These are phyloP conservation scores for Melinaea marsaeus DNA, from an alignment of 2,888 invertebrate species.

Conservation along the genomic window DNA sequence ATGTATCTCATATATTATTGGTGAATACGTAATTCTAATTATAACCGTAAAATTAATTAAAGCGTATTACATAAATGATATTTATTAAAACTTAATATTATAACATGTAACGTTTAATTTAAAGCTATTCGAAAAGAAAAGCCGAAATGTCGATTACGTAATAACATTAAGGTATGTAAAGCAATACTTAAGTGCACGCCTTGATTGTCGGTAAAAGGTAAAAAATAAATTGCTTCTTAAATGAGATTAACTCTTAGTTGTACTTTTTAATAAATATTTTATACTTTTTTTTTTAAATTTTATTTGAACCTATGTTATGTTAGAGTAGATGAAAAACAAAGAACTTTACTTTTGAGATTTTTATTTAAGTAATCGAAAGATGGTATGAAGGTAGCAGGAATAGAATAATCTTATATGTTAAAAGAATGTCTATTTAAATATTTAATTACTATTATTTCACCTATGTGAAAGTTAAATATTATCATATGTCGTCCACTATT, in stretches of 20 bases:
- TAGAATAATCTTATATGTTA: too few relatives aligned
- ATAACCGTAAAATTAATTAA: background rate
- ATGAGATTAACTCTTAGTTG: background rate
- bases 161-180: conserved; percentile 17
- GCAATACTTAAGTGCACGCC: conserved; percentile 22
- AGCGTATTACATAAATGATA: background rate
- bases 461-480: too few relatives aligned
- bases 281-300: too few relatives aligned
- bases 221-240: background rate
- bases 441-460: too few relatives aligned
- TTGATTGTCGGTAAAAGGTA: background rate
- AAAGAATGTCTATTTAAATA: too few relatives aligned
- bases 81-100: background rate
- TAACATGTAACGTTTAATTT: conserved; percentile 1
- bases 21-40: background rate
- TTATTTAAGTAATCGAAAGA: too few relatives aligned
- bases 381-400: too few relatives aligned
- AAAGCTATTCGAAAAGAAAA: conserved; percentile 1
- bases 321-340: too few relatives aligned
- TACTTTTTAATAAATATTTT: background rate
- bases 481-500: too few relatives aligned
- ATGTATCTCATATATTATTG: background rate
- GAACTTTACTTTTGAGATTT: too few relatives aligned
- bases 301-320: too few relatives aligned
- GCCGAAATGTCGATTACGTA: conserved; percentile 11